These are phyloP conservation scores for Dryocosmus kuriphilus DNA, from an alignment of 2,888 invertebrate species.

Conservation along the genomic window DNA sequence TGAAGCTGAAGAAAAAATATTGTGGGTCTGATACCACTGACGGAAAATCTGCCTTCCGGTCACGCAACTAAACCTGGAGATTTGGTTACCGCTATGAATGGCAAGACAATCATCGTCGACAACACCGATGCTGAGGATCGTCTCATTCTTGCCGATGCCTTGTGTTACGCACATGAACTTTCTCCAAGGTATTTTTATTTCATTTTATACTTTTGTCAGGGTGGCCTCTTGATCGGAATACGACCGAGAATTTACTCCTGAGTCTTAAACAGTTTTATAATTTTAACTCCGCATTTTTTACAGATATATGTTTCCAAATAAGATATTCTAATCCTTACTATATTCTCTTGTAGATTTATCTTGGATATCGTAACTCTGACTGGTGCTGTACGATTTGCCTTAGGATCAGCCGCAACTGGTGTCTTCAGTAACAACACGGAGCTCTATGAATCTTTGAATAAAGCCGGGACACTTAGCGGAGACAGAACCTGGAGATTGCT, in stretches of 20 bases:
- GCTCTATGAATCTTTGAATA: slow-evolving; percentile 79
- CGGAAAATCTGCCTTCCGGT: slow-evolving; percentile 86
- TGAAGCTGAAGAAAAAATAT: slow-evolving; percentile 81
- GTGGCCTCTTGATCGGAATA: too few species aligned
- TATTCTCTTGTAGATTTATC: slow-evolving; percentile 76
- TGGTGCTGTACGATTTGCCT: slow-evolving; percentile 79
- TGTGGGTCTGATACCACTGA: slow-evolving; percentile 82
- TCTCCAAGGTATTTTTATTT: slow-evolving; percentile 77
- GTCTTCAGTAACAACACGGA: slow-evolving; percentile 81
- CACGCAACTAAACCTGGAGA: slow-evolving; percentile 85
- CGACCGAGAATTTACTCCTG: too few species aligned
- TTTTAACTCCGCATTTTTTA: too few species aligned
- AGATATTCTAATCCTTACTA: too few species aligned
- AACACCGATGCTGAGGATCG: slow-evolving; percentile 88
- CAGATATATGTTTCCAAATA: too few species aligned
- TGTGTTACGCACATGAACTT: slow-evolving; percentile 83
- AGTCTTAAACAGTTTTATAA: too few species aligned
- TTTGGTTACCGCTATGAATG: slow-evolving; percentile 85
- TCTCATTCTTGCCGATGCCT: slow-evolving; percentile 85
- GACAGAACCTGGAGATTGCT: slow-evolving; percentile 87
- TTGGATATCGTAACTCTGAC: slow-evolving; percentile 86
- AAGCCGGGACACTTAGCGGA: slow-evolving; percentile 81
- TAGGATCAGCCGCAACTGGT: slow-evolving; percentile 82
- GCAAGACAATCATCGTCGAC: slow-evolving; percentile 85
- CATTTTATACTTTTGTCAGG: too few species aligned